Conservation (phyloP, 1,140 invertebrate species). For the Panagrolaimus sp. region DNA sequence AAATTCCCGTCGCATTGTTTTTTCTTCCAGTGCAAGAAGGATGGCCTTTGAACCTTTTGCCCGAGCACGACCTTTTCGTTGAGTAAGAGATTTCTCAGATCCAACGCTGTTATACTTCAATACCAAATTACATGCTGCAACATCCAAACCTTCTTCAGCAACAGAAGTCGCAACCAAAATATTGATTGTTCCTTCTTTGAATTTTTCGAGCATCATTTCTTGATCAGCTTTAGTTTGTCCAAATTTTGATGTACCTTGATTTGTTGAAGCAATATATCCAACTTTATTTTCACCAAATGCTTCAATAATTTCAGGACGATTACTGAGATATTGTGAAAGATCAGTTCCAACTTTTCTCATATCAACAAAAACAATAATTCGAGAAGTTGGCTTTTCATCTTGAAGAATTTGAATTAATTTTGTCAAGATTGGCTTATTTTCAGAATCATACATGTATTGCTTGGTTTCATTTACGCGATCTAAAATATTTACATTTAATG, state of each 20-base stretch:
- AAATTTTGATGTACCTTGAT: background rate
- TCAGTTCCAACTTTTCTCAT: conserved; percentile 13
- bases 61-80: conserved; percentile 55
- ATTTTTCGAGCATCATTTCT: background rate
- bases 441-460: background rate
- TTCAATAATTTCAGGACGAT: conserved; percentile 30
- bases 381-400: conserved; percentile 36
- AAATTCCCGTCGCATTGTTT: conserved; percentile 33
- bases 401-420: conserved; percentile 29
- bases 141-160: conserved; percentile 62
- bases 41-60: conserved; percentile 32
- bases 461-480: background rate
- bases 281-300: background rate
- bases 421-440: background rate
- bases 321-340: background rate
- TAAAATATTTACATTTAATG: background rate
- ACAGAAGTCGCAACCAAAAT: conserved; percentile 60
- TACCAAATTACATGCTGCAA: conserved; percentile 61
- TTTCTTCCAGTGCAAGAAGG: conserved; percentile 38
- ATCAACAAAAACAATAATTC: conserved; percentile 46
- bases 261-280: conserved; percentile 29
- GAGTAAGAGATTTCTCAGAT: conserved; percentile 60
- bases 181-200: conserved; percentile 63
- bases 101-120: conserved; percentile 61
- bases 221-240: background rate